Conservation (phyloP, 2,797 vertebrate genomes). For the Enteromius afrohamiltoni region DNA sequence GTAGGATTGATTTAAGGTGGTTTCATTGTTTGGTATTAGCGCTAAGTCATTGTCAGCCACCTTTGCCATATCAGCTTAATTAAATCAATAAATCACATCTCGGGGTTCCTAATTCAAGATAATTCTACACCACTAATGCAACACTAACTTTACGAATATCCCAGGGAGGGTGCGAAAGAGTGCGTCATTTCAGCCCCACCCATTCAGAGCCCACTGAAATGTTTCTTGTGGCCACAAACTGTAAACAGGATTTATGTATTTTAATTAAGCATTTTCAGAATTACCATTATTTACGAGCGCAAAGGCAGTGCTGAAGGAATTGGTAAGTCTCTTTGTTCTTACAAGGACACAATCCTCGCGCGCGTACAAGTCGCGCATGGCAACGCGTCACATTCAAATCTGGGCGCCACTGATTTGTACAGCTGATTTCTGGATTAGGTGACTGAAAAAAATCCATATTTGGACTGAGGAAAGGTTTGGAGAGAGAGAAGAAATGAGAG, state of each 20-base stretch:
- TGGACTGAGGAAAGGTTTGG: neutral
- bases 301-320: conserved; percentile 60
- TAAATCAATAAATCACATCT: conserved; percentile 68
- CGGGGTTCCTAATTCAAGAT: conserved; percentile 47
- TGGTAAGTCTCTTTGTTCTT: conserved; percentile 65
- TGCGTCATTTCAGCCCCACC: conserved; percentile 23
- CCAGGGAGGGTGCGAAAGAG: neutral
- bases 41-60: conserved; percentile 10
- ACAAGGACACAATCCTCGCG: conserved; percentile 58
- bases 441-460: conserved; percentile 27
- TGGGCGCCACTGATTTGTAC: conserved; percentile 39
- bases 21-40: neutral
- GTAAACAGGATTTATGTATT: conserved; percentile 81
- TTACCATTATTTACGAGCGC: conserved; percentile 78
- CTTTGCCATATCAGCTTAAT: conserved; percentile 61
- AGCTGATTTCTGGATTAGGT: conserved; percentile 29
- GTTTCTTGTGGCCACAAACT: conserved; percentile 60
- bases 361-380: conserved; percentile 45
- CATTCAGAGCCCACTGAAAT: conserved; percentile 65
- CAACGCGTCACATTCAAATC: conserved; percentile 52
- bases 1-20: conserved; percentile 1
- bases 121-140: conserved; percentile 52
- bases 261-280: conserved; percentile 82
- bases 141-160: conserved; percentile 51
- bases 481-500: neutral